Evolutionary conservation across 64 coral and sea anemone genomes (phyloP).

Genomic region (Dendronephthya gigantea): DNA sequence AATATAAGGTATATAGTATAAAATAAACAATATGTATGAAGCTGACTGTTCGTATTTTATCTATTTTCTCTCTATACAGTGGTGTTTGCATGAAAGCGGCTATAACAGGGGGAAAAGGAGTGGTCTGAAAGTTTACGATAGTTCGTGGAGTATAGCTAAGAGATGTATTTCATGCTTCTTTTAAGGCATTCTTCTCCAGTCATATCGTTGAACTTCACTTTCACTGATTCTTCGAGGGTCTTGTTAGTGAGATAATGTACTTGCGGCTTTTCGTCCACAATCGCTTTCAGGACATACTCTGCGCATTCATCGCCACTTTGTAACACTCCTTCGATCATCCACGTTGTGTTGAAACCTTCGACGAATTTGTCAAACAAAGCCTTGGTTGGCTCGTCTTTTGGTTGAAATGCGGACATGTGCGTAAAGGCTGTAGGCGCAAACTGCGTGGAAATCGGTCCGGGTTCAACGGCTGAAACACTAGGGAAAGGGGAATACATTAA

Average conservation of each 20-base stretch:
- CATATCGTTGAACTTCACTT: slow-evolving; percentile 33
- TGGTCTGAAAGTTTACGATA: too few relatives aligned
- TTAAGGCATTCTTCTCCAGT: slow-evolving; percentile 36
- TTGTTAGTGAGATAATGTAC: slow-evolving; percentile 54
- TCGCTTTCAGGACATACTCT: slow-evolving; percentile 28
- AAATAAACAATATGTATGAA: too few relatives aligned
- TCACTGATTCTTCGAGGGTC: not conserved
- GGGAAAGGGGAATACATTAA: slow-evolving; percentile 24
- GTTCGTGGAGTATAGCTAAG: too few relatives aligned
- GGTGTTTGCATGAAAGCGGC: too few relatives aligned
- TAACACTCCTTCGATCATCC: not conserved
- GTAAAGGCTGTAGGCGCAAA: slow-evolving; percentile 14
- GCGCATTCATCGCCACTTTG: slow-evolving; percentile 54
- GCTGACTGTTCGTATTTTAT: too few relatives aligned
- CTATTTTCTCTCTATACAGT: too few relatives aligned
- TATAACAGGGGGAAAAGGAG: too few relatives aligned
- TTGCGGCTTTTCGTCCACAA: slow-evolving; percentile 26
- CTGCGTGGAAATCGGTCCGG: slow-evolving; percentile 45
- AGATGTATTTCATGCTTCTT: not conserved
- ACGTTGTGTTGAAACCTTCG: slow-evolving; percentile 17
- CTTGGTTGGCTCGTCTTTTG: slow-evolving; percentile 61
- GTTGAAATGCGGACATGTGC: not conserved
- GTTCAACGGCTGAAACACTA: slow-evolving; percentile 55
- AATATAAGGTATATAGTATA: too few relatives aligned
- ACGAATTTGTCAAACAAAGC: slow-evolving; percentile 19